These are phyloP conservation scores for Sarcophaga rosellei DNA, from an alignment of 2,888 invertebrate species.

Conservation along the genomic window DNA sequence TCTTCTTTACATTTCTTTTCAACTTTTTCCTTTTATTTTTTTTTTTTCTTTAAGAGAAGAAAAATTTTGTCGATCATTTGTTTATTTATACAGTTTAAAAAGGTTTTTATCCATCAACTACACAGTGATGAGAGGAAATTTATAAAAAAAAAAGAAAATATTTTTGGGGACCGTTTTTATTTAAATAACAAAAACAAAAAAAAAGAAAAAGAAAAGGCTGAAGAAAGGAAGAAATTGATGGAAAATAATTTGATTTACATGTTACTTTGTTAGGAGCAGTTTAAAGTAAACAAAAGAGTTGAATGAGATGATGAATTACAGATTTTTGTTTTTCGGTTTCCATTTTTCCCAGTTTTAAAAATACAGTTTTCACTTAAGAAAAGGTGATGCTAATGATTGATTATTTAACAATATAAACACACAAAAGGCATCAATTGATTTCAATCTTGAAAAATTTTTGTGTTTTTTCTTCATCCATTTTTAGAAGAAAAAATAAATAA, in stretches of 20 bases:
- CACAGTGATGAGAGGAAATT: conserved; percentile 52
- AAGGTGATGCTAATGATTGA: conserved; percentile 61
- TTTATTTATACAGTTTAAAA: conserved; percentile 50
- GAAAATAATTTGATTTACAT: conserved; percentile 42
- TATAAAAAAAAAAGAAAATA: not conserved
- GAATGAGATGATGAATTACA: conserved; percentile 40
- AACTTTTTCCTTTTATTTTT: not conserved
- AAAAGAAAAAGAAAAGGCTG: no score
- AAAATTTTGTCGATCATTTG: conserved; percentile 55
- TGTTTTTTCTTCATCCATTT: not conserved
- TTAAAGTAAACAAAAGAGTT: conserved; percentile 30
- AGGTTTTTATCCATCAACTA: conserved; percentile 10
- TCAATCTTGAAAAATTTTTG: conserved; percentile 10
- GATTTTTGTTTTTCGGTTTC: conserved; percentile 4
- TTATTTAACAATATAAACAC: conserved; percentile 46
- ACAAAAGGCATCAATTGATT: conserved; percentile 34
- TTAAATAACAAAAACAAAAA: no score
- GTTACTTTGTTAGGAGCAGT: conserved; percentile 33
- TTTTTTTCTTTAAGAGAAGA: conserved; percentile 5
- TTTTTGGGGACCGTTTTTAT: not conserved
- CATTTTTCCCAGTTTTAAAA: not conserved
- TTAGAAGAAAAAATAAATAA: not conserved
- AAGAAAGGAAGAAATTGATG: not conserved
- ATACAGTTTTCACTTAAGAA: conserved; percentile 18
- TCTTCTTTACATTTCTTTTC: conserved; percentile 25